These are phyloP conservation scores for Yponomeuta sedellus DNA, from an alignment of 2,888 invertebrate genomes.

Conservation along the genomic window DNA sequence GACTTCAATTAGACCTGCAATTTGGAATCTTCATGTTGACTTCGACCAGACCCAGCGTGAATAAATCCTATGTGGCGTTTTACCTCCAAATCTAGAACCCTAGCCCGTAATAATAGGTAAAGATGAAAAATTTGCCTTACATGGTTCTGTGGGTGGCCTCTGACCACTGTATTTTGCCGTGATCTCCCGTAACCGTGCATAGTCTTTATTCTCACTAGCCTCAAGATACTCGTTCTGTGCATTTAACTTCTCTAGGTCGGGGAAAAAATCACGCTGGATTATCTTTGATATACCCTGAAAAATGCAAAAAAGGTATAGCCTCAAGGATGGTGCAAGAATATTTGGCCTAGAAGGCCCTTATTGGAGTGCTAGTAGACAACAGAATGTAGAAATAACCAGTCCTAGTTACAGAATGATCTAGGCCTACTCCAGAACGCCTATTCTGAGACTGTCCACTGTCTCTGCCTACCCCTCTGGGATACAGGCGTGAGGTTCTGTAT, in stretches of 20 bases:
- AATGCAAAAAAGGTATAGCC: slow-evolving; percentile 2
- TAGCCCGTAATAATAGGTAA: too few species aligned
- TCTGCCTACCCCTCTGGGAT: too few species aligned
- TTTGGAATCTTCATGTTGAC: too few species aligned
- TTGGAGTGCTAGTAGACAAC: background rate
- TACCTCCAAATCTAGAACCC: background rate
- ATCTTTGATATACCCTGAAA: slow-evolving; percentile 91
- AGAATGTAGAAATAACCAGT: slow-evolving; percentile 12
- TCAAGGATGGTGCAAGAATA: background rate
- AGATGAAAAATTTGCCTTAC: slow-evolving; percentile 47
- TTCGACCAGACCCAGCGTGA: too few species aligned
- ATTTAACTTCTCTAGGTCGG: slow-evolving; percentile 93
- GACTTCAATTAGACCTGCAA: too few species aligned
- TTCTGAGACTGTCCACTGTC: too few species aligned
- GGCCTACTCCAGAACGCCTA: too few species aligned
- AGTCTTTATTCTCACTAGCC: slow-evolving; percentile 93
- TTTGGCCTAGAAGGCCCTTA: background rate
- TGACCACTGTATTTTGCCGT: slow-evolving; percentile 89
- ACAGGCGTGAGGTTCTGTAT: too few species aligned
- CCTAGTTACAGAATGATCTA: too few species aligned
- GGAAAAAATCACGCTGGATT: slow-evolving; percentile 98
- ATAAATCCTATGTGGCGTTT: too few species aligned
- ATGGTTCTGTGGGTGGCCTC: slow-evolving; percentile 78
- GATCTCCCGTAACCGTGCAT: slow-evolving; percentile 88
- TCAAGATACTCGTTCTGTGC: slow-evolving; percentile 96